These are phyloP conservation scores for Sarcophaga caerulescens DNA, from an alignment of 2,888 invertebrate species.

Conservation along the genomic window DNA sequence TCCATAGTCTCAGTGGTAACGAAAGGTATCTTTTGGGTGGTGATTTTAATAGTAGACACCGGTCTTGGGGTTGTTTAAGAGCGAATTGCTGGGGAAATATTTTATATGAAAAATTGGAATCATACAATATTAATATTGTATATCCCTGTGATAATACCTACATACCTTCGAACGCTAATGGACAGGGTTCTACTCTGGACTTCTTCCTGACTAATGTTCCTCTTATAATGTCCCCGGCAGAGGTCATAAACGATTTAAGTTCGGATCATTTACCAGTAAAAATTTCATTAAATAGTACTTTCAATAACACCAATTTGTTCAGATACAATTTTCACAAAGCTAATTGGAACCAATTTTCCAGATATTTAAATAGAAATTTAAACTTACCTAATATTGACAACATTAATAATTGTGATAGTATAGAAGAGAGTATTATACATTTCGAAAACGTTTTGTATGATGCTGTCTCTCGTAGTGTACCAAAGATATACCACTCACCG, in stretches of 20 bases:
- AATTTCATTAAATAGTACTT: background rate
- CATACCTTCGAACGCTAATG: background rate
- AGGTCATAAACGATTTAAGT: background rate
- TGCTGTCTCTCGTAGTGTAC: no score
- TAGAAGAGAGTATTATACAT: background rate
- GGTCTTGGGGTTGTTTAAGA: background rate
- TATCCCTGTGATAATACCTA: background rate
- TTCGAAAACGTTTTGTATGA: background rate
- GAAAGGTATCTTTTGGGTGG: background rate
- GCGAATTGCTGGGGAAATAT: no score
- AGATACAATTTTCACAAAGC: background rate
- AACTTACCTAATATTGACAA: background rate
- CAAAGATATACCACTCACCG: no score
- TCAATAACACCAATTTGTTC: background rate
- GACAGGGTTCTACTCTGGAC: background rate
- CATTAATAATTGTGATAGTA: background rate
- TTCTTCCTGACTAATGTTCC: background rate
- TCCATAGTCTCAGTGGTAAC: background rate
- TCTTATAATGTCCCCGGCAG: background rate
- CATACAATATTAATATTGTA: background rate
- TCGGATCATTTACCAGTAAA: background rate
- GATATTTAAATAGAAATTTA: background rate
- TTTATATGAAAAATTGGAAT: background rate
- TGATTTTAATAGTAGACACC: slow-evolving; percentile 1
- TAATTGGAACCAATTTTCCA: background rate